These are phyloP conservation scores for Acronicta aceris DNA, from an alignment of 2,888 invertebrate species.

Conservation along the genomic window DNA sequence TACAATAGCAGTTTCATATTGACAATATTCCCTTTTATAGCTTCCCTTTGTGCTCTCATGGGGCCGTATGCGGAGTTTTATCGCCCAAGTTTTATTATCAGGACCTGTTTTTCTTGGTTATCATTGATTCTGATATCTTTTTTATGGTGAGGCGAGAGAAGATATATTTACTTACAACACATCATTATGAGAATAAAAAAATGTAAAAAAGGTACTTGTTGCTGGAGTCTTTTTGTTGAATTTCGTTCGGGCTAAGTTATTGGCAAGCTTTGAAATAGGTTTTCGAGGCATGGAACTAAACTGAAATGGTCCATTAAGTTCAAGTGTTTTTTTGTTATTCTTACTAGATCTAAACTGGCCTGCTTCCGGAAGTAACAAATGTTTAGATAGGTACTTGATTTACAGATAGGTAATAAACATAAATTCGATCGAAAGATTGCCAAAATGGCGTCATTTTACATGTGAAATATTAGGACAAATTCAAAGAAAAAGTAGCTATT, in stretches of 20 bases:
- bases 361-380: constrained; percentile 16
- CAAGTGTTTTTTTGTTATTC: constrained; percentile 29
- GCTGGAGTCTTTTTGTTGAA: constrained; percentile 23
- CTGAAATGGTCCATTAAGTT: constrained; percentile 47
- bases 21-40: constrained; percentile 68
- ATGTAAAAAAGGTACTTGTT: constrained; percentile 33
- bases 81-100: constrained; percentile 70
- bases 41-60: constrained; percentile 61
- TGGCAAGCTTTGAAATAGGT: constrained; percentile 38
- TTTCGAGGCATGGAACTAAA: constrained; percentile 49
- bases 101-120: constrained; percentile 67
- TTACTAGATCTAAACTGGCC: constrained; percentile 10
- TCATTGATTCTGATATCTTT: constrained; percentile 66
- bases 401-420: not conserved
- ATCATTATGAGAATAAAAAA: not conserved
- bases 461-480: too few species aligned
- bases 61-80: constrained; percentile 66
- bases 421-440: too few species aligned
- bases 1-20: constrained; percentile 49
- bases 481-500: too few species aligned
- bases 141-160: constrained; percentile 25
- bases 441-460: too few species aligned
- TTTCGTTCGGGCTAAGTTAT: constrained; percentile 24
- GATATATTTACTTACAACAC: constrained; percentile 25
- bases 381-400: too few species aligned